phyloP scores from a whole-genome alignment of 2,888 invertebrate species.

The Carcina quercana region DNA sequence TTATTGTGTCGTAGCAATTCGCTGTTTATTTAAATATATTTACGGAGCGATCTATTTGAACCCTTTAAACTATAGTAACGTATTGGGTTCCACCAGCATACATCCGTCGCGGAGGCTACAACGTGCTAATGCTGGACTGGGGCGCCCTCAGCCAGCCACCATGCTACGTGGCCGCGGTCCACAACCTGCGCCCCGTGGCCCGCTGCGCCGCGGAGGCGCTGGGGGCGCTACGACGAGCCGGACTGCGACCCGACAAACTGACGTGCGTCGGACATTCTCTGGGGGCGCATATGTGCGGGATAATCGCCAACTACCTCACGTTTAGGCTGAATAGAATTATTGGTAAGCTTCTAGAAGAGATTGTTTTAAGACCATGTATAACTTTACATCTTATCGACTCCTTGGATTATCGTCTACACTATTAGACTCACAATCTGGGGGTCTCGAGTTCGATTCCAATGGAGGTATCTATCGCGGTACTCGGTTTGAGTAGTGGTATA shows the following conservation, averaged over 20 bases:
- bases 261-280: constrained; percentile 86
- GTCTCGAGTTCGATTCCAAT: too few relatives aligned
- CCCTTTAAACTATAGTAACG: too few relatives aligned
- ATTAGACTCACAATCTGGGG: too few relatives aligned
- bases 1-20: too few relatives aligned
- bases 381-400: too few relatives aligned
- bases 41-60: too few relatives aligned
- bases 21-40: too few relatives aligned
- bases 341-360: too few relatives aligned
- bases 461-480: too few relatives aligned
- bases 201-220: constrained; percentile 80
- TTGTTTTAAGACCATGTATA: too few relatives aligned
- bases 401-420: too few relatives aligned
- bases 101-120: constrained; percentile 81
- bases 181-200: constrained; percentile 82
- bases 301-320: constrained; percentile 81
- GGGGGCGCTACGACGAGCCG: constrained; percentile 76
- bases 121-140: constrained; percentile 86
- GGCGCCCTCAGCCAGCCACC: constrained; percentile 80
- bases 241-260: constrained; percentile 77
- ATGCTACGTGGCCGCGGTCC: constrained; percentile 84
- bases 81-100: constrained; percentile 78
- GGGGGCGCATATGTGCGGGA: constrained; percentile 85
- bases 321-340: constrained; percentile 84
- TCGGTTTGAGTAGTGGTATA: too few relatives aligned